Base-by-base conservation (phyloP, 2,888 invertebrate genomes). In the Drosophila sordidapex region DNA sequence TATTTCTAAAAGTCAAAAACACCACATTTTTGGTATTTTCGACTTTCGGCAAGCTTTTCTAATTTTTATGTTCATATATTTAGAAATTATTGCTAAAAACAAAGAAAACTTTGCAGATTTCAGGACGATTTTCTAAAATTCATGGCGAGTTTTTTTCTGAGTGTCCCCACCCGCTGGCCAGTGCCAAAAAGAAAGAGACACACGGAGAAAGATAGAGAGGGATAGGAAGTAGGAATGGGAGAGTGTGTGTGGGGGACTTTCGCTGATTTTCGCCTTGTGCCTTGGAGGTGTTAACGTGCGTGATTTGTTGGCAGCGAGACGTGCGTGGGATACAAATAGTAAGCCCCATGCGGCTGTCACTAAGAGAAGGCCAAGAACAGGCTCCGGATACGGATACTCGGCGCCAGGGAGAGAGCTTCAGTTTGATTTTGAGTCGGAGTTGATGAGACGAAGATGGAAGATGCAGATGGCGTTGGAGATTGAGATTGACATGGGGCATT, bases 211-310 rank as follows among this genome's bases (percentile, higher is more conserved):
- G 13, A 25, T 5, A 7, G 52, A 31, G 8, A 10, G 11, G 2
- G 21, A 4, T 46, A 25, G 7, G 7, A 13, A n/a, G n/a, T 0
- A 15, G 4, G 46, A 46, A 46, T 13, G 18, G 13, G 46, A 2
- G n/a, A 15, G n/a, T 35, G 35, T 27, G 27, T 13, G 35, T 35
- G 59, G 31, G 35, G 27, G 36, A 25, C 25, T 66, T 58, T 57
- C 74, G 57, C 66, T 70, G 79, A 79, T 65, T 79, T 82, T 69
- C 66, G 79, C 71, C 65, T 70, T 78, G 82, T 75, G 82, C 82
- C 82, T 74, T 59, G 79, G 82, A 80, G 80, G 80, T 80, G 80
- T 80, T 82, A 80, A 80, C 82, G 80, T 82, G 82, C 79, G 82
- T 80, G 80, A 80, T 80, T 80, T 80, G 80, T 80, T 80, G 68